Evolutionary conservation across 2,888 invertebrate species (phyloP).

Genomic region (Sphaerophoria taeniata): DNA sequence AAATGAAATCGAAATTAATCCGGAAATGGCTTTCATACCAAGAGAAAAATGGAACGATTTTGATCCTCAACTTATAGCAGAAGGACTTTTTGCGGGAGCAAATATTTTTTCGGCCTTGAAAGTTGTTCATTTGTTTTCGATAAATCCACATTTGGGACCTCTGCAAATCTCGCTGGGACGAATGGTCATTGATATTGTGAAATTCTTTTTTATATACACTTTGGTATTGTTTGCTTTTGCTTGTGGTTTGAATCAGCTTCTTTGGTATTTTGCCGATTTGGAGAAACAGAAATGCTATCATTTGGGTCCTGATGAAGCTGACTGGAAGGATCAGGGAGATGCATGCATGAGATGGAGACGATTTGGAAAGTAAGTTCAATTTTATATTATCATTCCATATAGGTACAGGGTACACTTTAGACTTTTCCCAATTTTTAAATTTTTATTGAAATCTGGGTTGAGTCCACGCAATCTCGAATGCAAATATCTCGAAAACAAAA

Average conservation of each 20-base stretch:
- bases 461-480: too few relatives aligned
- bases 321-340: slow-evolving; percentile 90
- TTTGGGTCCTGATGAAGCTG: slow-evolving; percentile 87
- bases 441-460: too few relatives aligned
- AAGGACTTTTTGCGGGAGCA: slow-evolving; percentile 96
- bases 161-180: slow-evolving; percentile 95
- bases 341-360: slow-evolving; percentile 94
- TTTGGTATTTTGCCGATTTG: slow-evolving; percentile 96
- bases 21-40: slow-evolving; percentile 89
- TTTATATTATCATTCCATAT: background rate
- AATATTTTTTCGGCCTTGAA: slow-evolving; percentile 97
- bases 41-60: slow-evolving; percentile 95
- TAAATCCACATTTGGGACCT: slow-evolving; percentile 96
- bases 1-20: slow-evolving; percentile 87
- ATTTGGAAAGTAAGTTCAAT: slow-evolving; percentile 89
- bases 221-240: slow-evolving; percentile 95
- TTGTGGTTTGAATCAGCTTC: slow-evolving; percentile 94
- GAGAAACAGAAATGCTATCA: slow-evolving; percentile 90
- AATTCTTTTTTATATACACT: slow-evolving; percentile 95
- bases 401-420: background rate
- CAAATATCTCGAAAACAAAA: too few relatives aligned
- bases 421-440: background rate
- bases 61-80: slow-evolving; percentile 96
- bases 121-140: slow-evolving; percentile 95
- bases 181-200: slow-evolving; percentile 95